Evolutionary conservation across 92 coral and sea anemone species (phyloP), one percentile per base, ranked within the genome.

Genomic region (Anthopleura xanthogrammica): DNA sequence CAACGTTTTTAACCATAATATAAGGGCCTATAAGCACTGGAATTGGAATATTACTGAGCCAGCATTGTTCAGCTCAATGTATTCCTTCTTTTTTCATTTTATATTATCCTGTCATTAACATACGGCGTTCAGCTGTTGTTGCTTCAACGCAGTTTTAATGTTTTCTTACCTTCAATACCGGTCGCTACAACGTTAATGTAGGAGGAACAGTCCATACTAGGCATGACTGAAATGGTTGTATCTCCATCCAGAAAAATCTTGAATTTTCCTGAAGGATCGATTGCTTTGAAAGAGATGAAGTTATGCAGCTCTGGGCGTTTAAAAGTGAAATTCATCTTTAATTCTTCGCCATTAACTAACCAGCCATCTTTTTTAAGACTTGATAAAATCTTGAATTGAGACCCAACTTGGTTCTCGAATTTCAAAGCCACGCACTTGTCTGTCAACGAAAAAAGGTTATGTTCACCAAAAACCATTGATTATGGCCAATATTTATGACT

Each of bases 381-480:
- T 7, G 99, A 94, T 8, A 85, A 55, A 24, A 94, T 68, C 56
- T 80, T 75, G 85, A 97, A 85, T 23, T 83, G 76, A 20, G 81
- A 77, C 7, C 90, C 91, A 54, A 81, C 89, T 39, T 70, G 19
- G 94, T 91, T 97, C 78, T 87, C 79, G 80, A 97, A 97, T 19
- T 89, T 92, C n/a, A 97, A 77, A 14, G 97, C 97, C 23, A 90
- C 90, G 78, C 99, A 97, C 80, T 94, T 94, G 41, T 77, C 98
- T 90, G 76, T 8, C 77, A 64, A 68, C 7, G 60, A 50, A 52
- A 78, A 77, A 20, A 54, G 13, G 16, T 54, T 11, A 14, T 54
- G 13, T 54, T 12, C 3, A 14, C 2, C 16, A 54, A 54, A 54
- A 11, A 14, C 36, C 14, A 54, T 11, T 11, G 58, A 14, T 11